These are phyloP conservation scores for Istiophorus platypterus DNA, from an alignment of 2,113 vertebrate genomes.

Conservation along the genomic window DNA sequence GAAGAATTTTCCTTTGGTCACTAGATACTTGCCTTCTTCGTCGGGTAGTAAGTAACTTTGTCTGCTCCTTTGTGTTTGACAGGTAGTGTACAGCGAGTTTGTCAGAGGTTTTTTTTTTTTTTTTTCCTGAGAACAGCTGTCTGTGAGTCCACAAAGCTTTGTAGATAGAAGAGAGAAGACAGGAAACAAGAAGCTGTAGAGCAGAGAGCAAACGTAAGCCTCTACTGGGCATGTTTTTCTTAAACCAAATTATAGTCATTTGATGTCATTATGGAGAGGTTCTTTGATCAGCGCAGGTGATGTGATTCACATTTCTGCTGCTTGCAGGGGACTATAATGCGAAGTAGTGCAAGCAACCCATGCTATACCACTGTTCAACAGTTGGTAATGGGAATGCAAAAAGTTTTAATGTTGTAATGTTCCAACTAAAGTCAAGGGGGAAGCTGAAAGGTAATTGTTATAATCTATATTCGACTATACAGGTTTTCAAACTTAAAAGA, in stretches of 20 bases:
- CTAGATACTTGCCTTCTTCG: no score
- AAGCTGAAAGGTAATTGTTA: background rate
- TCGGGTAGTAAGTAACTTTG: no score
- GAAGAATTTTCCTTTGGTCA: no score
- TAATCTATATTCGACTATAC: no score
- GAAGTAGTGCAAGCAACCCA: background rate
- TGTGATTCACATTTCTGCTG: no score
- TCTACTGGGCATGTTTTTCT: background rate
- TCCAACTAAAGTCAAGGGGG: background rate
- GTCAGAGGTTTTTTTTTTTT: no score
- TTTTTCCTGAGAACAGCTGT: no score
- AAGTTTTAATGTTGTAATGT: background rate
- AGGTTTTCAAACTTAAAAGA: no score
- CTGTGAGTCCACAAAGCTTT: background rate
- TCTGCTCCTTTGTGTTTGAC: no score
- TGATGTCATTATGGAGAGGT: background rate
- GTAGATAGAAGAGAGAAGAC: background rate
- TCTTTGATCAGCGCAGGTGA: background rate
- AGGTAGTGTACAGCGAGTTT: no score
- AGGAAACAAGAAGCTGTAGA: background rate
- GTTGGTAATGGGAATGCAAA: background rate
- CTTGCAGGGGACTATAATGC: no score
- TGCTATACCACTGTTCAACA: background rate
- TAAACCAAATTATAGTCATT: background rate
- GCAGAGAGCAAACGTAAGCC: no score